phyloP scores from a whole-genome alignment of 2,888 invertebrate species.

The Amaurobius ferox region DNA sequence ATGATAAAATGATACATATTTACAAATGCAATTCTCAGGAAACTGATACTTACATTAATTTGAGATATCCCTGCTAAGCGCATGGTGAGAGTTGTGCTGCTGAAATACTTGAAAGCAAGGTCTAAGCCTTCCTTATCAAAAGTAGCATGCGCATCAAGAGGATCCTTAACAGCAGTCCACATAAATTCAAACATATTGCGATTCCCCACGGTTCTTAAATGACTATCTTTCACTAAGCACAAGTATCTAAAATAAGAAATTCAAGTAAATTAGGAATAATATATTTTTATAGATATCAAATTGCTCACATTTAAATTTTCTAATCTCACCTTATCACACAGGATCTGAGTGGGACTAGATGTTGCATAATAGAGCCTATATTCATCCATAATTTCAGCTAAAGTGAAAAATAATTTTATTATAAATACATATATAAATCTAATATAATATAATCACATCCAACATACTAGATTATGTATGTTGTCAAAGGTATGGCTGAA shows the following conservation, averaged over 20 bases:
- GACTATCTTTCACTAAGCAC: constrained; percentile 94
- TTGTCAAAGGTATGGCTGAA: too few species aligned
- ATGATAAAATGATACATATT: too few species aligned
- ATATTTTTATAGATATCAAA: background rate
- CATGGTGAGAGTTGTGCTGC: constrained; percentile 95
- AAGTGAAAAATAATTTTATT: constrained; percentile 43
- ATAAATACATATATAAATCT: too few species aligned
- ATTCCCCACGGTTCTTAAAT: constrained; percentile 90
- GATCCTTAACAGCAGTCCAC: constrained; percentile 96
- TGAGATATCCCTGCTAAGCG: constrained; percentile 94
- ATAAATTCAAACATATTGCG: constrained; percentile 96
- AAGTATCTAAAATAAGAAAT: constrained; percentile 83
- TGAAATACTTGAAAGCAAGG: constrained; percentile 96
- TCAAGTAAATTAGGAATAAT: background rate
- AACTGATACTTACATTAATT: constrained; percentile 84
- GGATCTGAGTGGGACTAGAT: constrained; percentile 90
- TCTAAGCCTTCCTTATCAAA: constrained; percentile 85
- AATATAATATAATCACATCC: too few species aligned
- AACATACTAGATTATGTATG: too few species aligned
- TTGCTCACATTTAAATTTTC: background rate
- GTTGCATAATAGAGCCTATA: constrained; percentile 90
- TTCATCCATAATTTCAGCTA: constrained; percentile 93
- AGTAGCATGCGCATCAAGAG: constrained; percentile 83
- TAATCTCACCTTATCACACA: constrained; percentile 82
- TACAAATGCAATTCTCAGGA: too few species aligned